Percentiles rank a stretch among this genome's conserved stretches.
Evolutionary conservation across 2,888 invertebrate genomes (phyloP).

Genomic region (Galeruca laticollis): DNA sequence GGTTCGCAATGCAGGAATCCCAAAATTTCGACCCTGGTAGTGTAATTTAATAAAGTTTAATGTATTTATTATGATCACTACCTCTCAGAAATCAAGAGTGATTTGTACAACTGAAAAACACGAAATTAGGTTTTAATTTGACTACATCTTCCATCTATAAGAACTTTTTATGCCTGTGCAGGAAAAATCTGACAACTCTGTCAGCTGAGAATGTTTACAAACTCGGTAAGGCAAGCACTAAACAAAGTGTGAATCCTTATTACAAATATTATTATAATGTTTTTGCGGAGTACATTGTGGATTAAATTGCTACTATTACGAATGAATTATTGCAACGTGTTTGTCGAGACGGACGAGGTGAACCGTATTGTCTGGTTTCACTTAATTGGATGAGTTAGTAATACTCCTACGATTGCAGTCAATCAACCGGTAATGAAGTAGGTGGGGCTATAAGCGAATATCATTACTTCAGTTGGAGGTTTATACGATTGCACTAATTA

Average conservation of each 20-base stretch:
- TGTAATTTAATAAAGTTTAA: no score
- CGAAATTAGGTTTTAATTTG: no score
- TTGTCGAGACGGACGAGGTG: slow-evolving; percentile 30
- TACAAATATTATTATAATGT: slow-evolving; percentile 40
- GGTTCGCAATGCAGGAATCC: no score
- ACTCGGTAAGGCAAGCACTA: no score
- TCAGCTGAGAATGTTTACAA: no score
- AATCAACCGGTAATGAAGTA: slow-evolving; percentile 29
- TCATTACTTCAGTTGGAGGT: slow-evolving; percentile 19
- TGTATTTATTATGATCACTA: no score
- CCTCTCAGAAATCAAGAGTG: no score
- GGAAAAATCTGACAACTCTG: no score
- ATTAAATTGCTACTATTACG: slow-evolving; percentile 45
- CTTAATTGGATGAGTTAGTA: slow-evolving; percentile 39
- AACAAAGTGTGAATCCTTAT: slow-evolving; percentile 30
- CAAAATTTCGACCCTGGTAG: no score
- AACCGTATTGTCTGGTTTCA: slow-evolving; percentile 32
- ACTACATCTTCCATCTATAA: no score
- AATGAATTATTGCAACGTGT: slow-evolving; percentile 35
- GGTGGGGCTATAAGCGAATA: slow-evolving; percentile 28
- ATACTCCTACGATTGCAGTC: slow-evolving; percentile 36
- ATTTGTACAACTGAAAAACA: no score
- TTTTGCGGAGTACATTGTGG: slow-evolving; percentile 33
- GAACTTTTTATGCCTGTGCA: no score
- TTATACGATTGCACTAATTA: not conserved